Base-by-base conservation (phyloP, 2,888 invertebrate species). In the Euplexia lucipara region DNA sequence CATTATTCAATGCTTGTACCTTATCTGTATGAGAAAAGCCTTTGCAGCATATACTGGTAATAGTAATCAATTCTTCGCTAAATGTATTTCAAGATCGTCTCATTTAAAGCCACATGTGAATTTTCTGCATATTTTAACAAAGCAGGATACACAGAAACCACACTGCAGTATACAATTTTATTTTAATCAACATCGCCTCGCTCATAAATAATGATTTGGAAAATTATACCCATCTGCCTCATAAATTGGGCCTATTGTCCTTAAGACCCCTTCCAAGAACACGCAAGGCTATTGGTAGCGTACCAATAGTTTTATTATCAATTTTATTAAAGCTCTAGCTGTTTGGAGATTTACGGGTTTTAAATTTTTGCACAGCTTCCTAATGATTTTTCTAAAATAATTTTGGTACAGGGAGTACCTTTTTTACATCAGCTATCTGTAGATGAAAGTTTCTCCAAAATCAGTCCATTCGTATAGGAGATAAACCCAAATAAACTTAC, bases 181-280 rank as follows among this genome's bases (percentile, higher is more conserved):
- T 56, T 56, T 18, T 20, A 30, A 51, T 18, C 30, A 20, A 42
- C 30, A 52, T 49, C 14, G 20, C 34, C 16, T 49, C 30, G 41
- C 54, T 22, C 54, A 76, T 64, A 60, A 75, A 70, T 70, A 60
- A 70, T 56, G 12, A 41, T 70, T 76, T 52, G 26, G 52, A 56
- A 73, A 76, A 64, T 70, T 64, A 48, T 52, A 75, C 42, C 60
- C 54, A 63, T 56, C 42, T 59, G 44, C 39, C 30, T 56, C 51
- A 44, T 70, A 73, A 74, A 76, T 70, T 75, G 32, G 32, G 32
- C 41, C 56, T 76, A 60, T 60, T 75, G 73, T 70, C 64, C 54
- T 18, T 41, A 20, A 53, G 35, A 56, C 22, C 20, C 58, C 32
- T 73, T 76, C 64, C 41, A 26, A 60, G 73, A 74, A 76, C n/a